Conservation (phyloP, 1,140 invertebrate species). For the Hyposmocoma kahamanoa region DNA sequence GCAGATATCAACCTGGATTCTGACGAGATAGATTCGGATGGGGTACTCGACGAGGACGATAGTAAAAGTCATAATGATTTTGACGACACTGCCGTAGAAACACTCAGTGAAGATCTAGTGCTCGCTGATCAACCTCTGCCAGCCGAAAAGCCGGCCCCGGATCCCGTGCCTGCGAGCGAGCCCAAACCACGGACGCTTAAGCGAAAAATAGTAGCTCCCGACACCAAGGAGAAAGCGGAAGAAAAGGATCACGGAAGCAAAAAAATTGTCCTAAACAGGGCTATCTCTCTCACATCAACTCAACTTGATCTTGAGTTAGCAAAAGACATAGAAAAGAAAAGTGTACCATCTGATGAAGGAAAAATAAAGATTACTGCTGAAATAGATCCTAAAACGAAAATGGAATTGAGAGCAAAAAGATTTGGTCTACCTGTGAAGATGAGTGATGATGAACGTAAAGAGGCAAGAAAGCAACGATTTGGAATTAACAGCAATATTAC, state of each 20-base stretch:
- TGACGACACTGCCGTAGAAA: conserved; percentile 55
- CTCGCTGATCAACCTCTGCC: conserved; percentile 41
- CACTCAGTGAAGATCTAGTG: conserved; percentile 58
- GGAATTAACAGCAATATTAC: conserved; percentile 53
- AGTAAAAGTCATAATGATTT: conserved; percentile 70
- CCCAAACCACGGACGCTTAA: conserved; percentile 48
- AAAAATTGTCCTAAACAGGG: conserved; percentile 78
- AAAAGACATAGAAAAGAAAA: too few species aligned
- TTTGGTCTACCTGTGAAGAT: conserved; percentile 80
- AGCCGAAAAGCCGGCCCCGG: conserved; percentile 18
- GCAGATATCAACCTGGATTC: conserved; percentile 62
- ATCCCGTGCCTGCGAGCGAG: conserved; percentile 16
- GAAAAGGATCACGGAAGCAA: conserved; percentile 70
- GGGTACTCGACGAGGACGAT: conserved; percentile 73
- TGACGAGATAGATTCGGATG: conserved; percentile 68
- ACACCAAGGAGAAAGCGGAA: conserved; percentile 32
- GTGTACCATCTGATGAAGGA: too few species aligned
- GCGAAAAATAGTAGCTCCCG: conserved; percentile 50
- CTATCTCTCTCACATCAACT: conserved; percentile 72
- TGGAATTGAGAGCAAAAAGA: conserved; percentile 86
- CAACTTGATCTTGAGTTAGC: too few species aligned
- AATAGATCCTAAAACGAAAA: conserved; percentile 78
- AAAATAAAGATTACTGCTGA: conserved; percentile 76
- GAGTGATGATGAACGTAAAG: conserved; percentile 75
- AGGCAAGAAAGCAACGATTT: conserved; percentile 80